A percentile compares a stretch with the other conserved stretches of the same genome.
Conservation (phyloP, 2,888 invertebrate species). For the Mythimna ferrago region DNA sequence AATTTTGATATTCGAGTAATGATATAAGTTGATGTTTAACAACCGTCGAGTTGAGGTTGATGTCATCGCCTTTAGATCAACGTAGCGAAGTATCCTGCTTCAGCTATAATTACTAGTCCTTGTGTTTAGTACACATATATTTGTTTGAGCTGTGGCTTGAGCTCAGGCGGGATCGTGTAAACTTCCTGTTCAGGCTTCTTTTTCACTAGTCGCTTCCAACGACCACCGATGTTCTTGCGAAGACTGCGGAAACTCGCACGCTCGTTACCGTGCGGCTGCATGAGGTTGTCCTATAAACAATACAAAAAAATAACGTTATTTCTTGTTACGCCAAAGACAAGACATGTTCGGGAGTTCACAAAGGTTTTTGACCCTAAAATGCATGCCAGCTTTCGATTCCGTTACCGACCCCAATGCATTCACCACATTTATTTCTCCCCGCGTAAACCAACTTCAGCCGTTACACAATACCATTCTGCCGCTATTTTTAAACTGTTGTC, state of each 20-base stretch:
- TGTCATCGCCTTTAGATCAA: conserved; percentile 76
- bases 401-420: conserved; percentile 81
- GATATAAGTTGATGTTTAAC: conserved; percentile 84
- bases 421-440: conserved; percentile 73
- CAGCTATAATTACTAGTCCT: conserved; percentile 76
- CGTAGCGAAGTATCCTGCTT: conserved; percentile 85
- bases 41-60: conserved; percentile 82
- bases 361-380: conserved; percentile 76
- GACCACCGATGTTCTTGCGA: conserved; percentile 96
- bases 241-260: conserved; percentile 95
- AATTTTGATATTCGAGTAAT: conserved; percentile 86
- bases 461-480: conserved; percentile 77
- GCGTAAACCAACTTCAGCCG: conserved; percentile 73
- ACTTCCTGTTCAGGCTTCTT: conserved; percentile 95
- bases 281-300: conserved; percentile 94
- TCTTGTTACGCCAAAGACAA: conserved; percentile 57
- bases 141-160: conserved; percentile 96
- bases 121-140: conserved; percentile 95
- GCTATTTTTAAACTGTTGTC: conserved; percentile 81
- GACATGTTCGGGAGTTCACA: conserved; percentile 45
- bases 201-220: conserved; percentile 96
- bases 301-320: conserved; percentile 72
- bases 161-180: conserved; percentile 96
- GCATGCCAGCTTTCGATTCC: conserved; percentile 75
- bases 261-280: conserved; percentile 93